Evolutionary conservation across 2,888 invertebrate genomes (phyloP), one percentile per base, ranked within the genome.

Genomic region (Pseudococcus jackbeardsleyi): DNA sequence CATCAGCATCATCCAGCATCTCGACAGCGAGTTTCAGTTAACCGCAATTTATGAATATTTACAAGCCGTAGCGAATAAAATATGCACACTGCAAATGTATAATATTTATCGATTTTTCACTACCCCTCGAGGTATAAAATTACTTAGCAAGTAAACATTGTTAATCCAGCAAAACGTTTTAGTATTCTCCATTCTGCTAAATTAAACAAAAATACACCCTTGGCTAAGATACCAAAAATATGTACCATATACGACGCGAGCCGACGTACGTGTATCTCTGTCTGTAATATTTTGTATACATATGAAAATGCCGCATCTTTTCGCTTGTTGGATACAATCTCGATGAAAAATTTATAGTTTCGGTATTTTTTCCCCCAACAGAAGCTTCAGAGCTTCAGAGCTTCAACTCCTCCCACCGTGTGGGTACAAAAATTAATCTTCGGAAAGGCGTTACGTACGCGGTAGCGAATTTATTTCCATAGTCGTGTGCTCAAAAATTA

Each of bases 321-420:
- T 64, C 22, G 11, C 64, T 4, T 64, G 59, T 17, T 59, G 59
- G 59, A 59, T 59, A 59, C 59, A 22, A 64, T 72, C 68, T 72
- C 68, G 68, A 72, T 72, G 68, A 72, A 72, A 72, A 72, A 72
- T 72, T 72, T 72, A 72, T 72, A 26, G 26, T 72, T 72, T 72
- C 11, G 12, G 68, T 64, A 19, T 72, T 72, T 72, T 72, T 72
- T 72, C 26, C 26, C 26, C 26, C 26, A 33, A 3, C n/a, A n/a
- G n/a, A n/a, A n/a, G n/a, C n/a, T n/a, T 33, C 26, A 3, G 3
- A 33, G 3, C 26, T 3, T 33, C 26, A 3, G 26, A 1, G 3
- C 26, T 33, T 12, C 26, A 72, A 33, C 68, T 72, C 68, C 68
- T 72, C 68, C 68, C 26, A 72, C 33, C 33, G 26, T 3, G 26